Evolutionary conservation across 2,888 invertebrate genomes (phyloP).

Genomic region (Apamea epomidion): DNA sequence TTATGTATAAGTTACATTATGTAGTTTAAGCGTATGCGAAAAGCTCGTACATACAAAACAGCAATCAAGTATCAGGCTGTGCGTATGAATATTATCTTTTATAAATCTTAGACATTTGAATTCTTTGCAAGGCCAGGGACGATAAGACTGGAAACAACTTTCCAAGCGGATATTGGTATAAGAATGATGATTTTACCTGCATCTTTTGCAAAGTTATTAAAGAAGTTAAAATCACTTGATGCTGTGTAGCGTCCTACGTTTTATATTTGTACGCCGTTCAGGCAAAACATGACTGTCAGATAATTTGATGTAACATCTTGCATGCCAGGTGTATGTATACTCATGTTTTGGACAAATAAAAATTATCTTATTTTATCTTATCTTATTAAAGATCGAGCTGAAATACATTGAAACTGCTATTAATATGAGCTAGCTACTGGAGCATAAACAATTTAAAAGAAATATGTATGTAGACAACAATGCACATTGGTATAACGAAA

Average conservation of each 20-base stretch:
- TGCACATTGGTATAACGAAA: not conserved
- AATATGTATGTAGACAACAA: not conserved
- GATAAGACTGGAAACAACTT: constrained; percentile 40
- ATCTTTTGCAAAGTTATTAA: not conserved
- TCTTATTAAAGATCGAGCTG: too few species aligned
- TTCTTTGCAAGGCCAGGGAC: constrained; percentile 49
- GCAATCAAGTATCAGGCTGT: constrained; percentile 14
- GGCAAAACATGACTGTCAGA: too few species aligned
- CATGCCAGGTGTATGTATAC: too few species aligned
- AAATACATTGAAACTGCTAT: not conserved
- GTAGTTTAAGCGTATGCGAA: constrained; percentile 37
- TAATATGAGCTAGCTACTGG: not conserved
- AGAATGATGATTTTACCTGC: constrained; percentile 2
- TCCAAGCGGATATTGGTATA: constrained; percentile 46
- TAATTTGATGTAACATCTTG: too few species aligned
- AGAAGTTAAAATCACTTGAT: too few species aligned
- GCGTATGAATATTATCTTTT: constrained; percentile 51
- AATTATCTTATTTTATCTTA: too few species aligned
- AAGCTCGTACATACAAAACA: constrained; percentile 30
- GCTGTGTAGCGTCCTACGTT: too few species aligned
- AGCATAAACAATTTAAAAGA: not conserved
- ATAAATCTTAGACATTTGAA: constrained; percentile 39
- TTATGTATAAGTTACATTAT: constrained; percentile 34
- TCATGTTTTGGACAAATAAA: too few species aligned
- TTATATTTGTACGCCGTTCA: too few species aligned